Base-by-base conservation (phyloP, 2,797 vertebrate species). In the Sebastes minor region DNA sequence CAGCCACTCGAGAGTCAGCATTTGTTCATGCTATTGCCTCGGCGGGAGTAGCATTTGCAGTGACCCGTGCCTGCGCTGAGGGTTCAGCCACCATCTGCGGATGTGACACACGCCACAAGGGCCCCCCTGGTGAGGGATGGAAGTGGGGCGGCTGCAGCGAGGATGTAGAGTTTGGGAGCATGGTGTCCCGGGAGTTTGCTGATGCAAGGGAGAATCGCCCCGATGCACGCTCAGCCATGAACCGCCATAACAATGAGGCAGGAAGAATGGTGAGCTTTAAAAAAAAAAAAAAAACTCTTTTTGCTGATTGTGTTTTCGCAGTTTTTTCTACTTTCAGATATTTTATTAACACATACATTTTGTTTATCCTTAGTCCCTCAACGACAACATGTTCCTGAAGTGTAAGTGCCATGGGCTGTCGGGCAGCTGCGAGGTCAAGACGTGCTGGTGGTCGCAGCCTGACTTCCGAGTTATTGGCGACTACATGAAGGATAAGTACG, bases 101-200 rank as follows among this genome's bases (percentile, higher is more conserved):
- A 65, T 99, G 98, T 8, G 98, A 99, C 94, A 95, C 93, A 0
- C 97, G 97, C 35, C 97, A 98, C 89, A 98, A 98, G 89, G 97
- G 97, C 13, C 96, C 97, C 1, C 97, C 98, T 0, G 97, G 97
- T 0, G 97, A 98, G 68, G 98, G 98, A 66, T 99, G 98, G 98
- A 99, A 99, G 90, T 99, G 98, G 98, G 98, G 98, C 0, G 98
- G 98, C 91, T 99, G 98, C 95, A 99, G 98, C 0, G 98, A 99
- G 88, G 98, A 99, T 4, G 96, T 98, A 76, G 97, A 99, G 42
- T 99, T 99, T 23, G 98, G 98, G 8, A 97, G 96, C 86, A 99
- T 97, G 97, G 98, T 99, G 82, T 99, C 98, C 12, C 95, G 98
- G 56, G 98, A 99, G 90, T 99, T 99, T 27, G 98, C 98, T 0